Base-by-base conservation (phyloP, 2,113 vertebrate species). In the Lipotes vexillifer region DNA sequence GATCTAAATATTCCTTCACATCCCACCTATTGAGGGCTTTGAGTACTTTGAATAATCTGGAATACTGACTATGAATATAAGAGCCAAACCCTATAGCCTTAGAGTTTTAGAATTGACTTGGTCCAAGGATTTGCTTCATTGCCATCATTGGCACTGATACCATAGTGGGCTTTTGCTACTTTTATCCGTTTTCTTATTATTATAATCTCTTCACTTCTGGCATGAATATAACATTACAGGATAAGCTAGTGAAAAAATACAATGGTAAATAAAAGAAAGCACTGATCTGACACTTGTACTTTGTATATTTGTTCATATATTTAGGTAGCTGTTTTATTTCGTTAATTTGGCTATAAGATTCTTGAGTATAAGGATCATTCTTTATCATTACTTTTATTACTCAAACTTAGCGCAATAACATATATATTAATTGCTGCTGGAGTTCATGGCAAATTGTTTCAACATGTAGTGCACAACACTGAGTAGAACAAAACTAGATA, bases 251-350 rank as follows among this genome's bases (percentile, higher is more conserved):
- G 29, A 74, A 75, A 80, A 74, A 86, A 66, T 49, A 65, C 59
- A 87, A 55, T 65, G 49, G 13, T 74, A 44, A 96, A 83, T 89
- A 52, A 72, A 86, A 52, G 71, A 81, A 61, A 61, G 18, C 31
- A 49, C 15, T 57, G 46, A 17, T 8, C 8, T 90, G 49, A 65
- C 12, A 86, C 20, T 82, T 68, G 0, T 81, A 6, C 57, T 84
- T 77, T 72, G 14, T 92, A 20, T 94, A 49, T 80, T 36, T 92
- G 59, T 80, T 81, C 57, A 44, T 91, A 69, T 61, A 87, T 88
- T 92, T 93, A 77, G 59, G 36, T 77, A 90, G 31, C 12, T 92
- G 5, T 66, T 96, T 71, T 92, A 87, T 77, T 95, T 94, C 46
- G 49, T 90, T 90, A 85, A 94, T 69, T 95, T 86, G 27, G 3